phyloP scores from a whole-genome alignment of 2,113 vertebrate genomes.

The rabbit (Oryctolagus cuniculus) region mOryCun1.1 NC_091432.1:39681001-39681500 shows the following conservation, averaged over 20 bases:
- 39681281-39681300: neutral
- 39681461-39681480: neutral
- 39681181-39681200: neutral
- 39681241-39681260: neutral
- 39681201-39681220: neutral
- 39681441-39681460: neutral
- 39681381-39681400: neutral
- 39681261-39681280: neutral
- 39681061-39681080: neutral
- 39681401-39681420: neutral
- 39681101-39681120: neutral
- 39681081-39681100: neutral
- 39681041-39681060: neutral
- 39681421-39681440: neutral
- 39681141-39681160: neutral
- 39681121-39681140: neutral
- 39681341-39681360: neutral
- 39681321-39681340: neutral
- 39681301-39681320: neutral
- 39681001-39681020: neutral
- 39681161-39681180: neutral
- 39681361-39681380: neutral
- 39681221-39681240: neutral
- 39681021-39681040: neutral
- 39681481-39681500: neutral